Evolutionary conservation across 2,888 invertebrate genomes (phyloP).

Genomic region (Lypha dubia): DNA sequence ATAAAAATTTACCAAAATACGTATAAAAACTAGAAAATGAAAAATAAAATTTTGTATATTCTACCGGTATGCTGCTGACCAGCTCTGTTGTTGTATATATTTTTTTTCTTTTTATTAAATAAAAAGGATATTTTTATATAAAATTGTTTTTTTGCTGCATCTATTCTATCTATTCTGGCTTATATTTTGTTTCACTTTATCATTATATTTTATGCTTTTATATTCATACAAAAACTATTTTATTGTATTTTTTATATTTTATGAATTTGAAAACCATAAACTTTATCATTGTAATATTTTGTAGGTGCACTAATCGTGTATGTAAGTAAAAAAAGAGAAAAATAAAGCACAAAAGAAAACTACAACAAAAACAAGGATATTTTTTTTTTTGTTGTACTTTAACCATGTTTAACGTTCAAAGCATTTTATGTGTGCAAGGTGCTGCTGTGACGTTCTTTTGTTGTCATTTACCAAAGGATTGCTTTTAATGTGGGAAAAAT

Average conservation of each 20-base stretch:
- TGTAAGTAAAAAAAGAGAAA: conserved; percentile 5
- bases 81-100: background rate
- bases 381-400: conserved; percentile 6
- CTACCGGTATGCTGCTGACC: background rate
- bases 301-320: background rate
- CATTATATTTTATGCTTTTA: conserved; percentile 6
- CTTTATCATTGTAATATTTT: conserved; percentile 66
- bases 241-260: conserved; percentile 64
- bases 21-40: conserved; percentile 5
- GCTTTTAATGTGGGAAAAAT: conserved; percentile 9
- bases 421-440: conserved; percentile 24
- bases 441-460: conserved; percentile 22
- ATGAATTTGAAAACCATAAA: conserved; percentile 67
- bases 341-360: background rate
- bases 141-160: background rate
- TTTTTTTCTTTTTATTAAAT: background rate
- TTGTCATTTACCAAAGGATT: conserved; percentile 11
- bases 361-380: too few relatives aligned
- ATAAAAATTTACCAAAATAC: conserved; percentile 51
- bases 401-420: conserved; percentile 31
- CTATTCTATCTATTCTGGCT: background rate
- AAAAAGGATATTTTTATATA: conserved; percentile 6
- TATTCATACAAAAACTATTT: conserved; percentile 40
- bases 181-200: conserved; percentile 29
- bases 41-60: background rate